phyloP scores from a whole-genome alignment of 2,113 vertebrate genomes.

The Syngnathus typhle region DNA sequence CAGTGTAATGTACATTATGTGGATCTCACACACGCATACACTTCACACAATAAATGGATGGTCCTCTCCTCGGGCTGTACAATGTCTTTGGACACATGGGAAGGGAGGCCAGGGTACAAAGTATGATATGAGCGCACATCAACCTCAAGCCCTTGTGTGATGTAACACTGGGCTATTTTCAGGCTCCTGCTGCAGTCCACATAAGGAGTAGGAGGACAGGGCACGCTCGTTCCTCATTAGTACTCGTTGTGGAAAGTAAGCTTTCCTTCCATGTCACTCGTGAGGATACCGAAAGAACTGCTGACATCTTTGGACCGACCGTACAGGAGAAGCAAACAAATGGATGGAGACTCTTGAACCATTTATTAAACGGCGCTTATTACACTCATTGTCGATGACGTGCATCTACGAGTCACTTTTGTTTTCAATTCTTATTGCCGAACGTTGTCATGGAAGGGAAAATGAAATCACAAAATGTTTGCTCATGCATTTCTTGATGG shows the following conservation, averaged over 20 bases:
- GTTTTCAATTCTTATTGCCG: conserved; percentile 68
- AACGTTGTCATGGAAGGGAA: conserved; percentile 26
- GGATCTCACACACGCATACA: background rate
- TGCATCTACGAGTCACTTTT: conserved; percentile 53
- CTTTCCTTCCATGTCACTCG: too few relatives aligned
- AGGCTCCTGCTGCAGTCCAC: conserved; percentile 30
- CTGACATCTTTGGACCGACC: background rate
- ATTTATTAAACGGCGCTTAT: conserved; percentile 71
- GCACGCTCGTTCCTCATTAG: conserved; percentile 16
- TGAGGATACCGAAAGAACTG: too few relatives aligned
- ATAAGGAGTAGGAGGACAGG: conserved; percentile 23
- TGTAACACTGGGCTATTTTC: conserved; percentile 55
- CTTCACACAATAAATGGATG: background rate
- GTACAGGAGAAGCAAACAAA: conserved; percentile 12
- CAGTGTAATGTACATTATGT: background rate
- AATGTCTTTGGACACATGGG: background rate
- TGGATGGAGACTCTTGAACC: conserved; percentile 46
- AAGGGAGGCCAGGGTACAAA: background rate
- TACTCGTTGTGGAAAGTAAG: conserved; percentile 9
- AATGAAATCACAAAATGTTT: background rate
- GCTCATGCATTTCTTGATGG: background rate
- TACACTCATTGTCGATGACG: conserved; percentile 60
- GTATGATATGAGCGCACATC: conserved; percentile 48
- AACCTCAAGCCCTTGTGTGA: conserved; percentile 42
- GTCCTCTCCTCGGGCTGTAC: background rate